Conservation (phyloP, 1,140 invertebrate genomes). For the Drosophila orena region DNA sequence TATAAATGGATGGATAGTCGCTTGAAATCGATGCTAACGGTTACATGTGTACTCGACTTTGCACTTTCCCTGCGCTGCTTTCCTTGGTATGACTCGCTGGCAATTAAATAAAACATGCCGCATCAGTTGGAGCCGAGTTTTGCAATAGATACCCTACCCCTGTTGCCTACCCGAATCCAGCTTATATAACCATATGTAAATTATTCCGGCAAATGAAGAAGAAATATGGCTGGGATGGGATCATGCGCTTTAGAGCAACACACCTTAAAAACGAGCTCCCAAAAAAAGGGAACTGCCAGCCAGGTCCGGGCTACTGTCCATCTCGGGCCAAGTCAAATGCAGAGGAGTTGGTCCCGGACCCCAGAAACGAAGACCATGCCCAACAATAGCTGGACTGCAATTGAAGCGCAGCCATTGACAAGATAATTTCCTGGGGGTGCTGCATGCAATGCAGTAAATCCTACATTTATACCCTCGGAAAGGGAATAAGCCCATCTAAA, state of each 20-base stretch:
- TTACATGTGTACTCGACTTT: slow-evolving; percentile 58
- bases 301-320: slow-evolving; percentile 48
- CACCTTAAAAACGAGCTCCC: slow-evolving; percentile 64
- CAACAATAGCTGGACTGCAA: slow-evolving; percentile 57
- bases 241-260: slow-evolving; percentile 61
- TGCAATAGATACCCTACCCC: slow-evolving; percentile 48
- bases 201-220: slow-evolving; percentile 77
- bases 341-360: slow-evolving; percentile 19
- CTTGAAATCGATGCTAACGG: slow-evolving; percentile 47
- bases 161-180: slow-evolving; percentile 3
- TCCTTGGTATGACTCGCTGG: slow-evolving; percentile 55
- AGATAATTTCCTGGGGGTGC: slow-evolving; percentile 76
- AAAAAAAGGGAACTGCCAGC: slow-evolving; percentile 37
- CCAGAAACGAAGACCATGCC: slow-evolving; percentile 46
- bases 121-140: slow-evolving; percentile 49
- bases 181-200: slow-evolving; percentile 82
- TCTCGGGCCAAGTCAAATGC: slow-evolving; percentile 25
- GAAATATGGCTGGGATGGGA: slow-evolving; percentile 70
- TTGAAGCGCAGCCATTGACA: slow-evolving; percentile 79
- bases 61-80: slow-evolving; percentile 41
- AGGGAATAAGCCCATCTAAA: not conserved
- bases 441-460: slow-evolving; percentile 69
- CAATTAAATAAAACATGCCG: slow-evolving; percentile 80
- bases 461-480: slow-evolving; percentile 46
- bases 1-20: slow-evolving; percentile 22